These are phyloP conservation scores for Drosophila birchii DNA, from an alignment of 2,888 invertebrate genomes.

Conservation along the genomic window DNA sequence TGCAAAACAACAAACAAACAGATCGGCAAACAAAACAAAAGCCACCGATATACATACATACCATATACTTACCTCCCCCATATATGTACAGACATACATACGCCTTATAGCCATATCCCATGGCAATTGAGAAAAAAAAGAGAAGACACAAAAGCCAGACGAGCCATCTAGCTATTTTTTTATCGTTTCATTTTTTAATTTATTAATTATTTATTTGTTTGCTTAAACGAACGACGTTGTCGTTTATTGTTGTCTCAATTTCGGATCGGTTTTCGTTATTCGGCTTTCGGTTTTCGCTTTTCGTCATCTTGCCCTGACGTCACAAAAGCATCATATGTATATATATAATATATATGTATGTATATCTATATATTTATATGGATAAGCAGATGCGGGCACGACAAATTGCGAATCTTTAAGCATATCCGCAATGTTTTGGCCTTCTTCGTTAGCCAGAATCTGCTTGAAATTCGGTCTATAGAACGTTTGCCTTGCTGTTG, in stretches of 20 bases:
- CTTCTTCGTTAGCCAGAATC: slow-evolving; percentile 25
- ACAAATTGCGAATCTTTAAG: slow-evolving; percentile 6
- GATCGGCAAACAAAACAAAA: slow-evolving; percentile 49
- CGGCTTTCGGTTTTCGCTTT: slow-evolving; percentile 25
- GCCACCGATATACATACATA: slow-evolving; percentile 3
- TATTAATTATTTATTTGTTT: slow-evolving; percentile 67
- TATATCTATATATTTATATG: not conserved
- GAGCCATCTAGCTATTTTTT: slow-evolving; percentile 45
- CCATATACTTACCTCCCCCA: slow-evolving; percentile 7
- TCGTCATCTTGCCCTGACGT: slow-evolving; percentile 36
- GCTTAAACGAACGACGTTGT: slow-evolving; percentile 42
- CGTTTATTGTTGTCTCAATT: slow-evolving; percentile 19
- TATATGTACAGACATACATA: not conserved
- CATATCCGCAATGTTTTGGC: slow-evolving; percentile 35
- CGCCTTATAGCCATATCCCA: slow-evolving; percentile 9
- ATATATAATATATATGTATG: no score
- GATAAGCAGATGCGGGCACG: slow-evolving; percentile 14
- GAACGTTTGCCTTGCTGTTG: slow-evolving; percentile 8
- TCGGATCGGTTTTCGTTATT: slow-evolving; percentile 13
- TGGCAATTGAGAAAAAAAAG: slow-evolving; percentile 25
- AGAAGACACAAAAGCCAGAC: slow-evolving; percentile 27
- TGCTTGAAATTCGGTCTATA: slow-evolving; percentile 18
- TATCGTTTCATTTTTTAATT: slow-evolving; percentile 55
- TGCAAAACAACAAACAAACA: slow-evolving; percentile 42
- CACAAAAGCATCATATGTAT: slow-evolving; percentile 17